These are phyloP conservation scores for Spodoptera picta DNA, from an alignment of 2,888 invertebrate genomes.

Conservation along the genomic window DNA sequence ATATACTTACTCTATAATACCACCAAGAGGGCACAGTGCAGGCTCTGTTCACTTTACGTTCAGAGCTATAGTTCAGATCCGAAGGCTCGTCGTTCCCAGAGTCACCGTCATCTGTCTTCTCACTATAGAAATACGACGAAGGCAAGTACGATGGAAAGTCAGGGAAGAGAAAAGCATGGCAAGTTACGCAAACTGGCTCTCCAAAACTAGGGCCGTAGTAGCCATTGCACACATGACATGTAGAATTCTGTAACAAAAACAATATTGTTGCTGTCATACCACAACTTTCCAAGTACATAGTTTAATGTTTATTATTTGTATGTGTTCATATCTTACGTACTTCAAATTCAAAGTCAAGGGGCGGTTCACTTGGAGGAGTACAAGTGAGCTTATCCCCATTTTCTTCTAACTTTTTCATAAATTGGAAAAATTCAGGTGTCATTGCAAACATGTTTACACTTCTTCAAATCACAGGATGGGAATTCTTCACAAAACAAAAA, in stretches of 20 bases:
- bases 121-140: slow-evolving; percentile 83
- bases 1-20: slow-evolving; percentile 74
- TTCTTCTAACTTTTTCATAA: slow-evolving; percentile 81
- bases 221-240: slow-evolving; percentile 96
- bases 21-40: slow-evolving; percentile 78
- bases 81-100: slow-evolving; percentile 98
- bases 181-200: slow-evolving; percentile 96
- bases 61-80: slow-evolving; percentile 89
- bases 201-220: slow-evolving; percentile 97
- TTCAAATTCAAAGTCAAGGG: slow-evolving; percentile 82
- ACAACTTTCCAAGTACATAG: not conserved
- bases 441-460: slow-evolving; percentile 74
- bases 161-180: slow-evolving; percentile 97
- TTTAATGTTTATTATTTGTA: not conserved
- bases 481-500: not conserved
- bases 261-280: not conserved
- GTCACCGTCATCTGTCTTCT: slow-evolving; percentile 95
- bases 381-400: slow-evolving; percentile 79
- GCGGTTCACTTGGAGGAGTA: slow-evolving; percentile 70
- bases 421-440: slow-evolving; percentile 77
- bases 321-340: slow-evolving; percentile 59
- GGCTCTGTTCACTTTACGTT: slow-evolving; percentile 80
- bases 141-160: slow-evolving; percentile 90
- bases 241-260: slow-evolving; percentile 87
- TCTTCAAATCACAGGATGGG: not conserved